Percentiles rank a stretch among this genome's conserved stretches.
Evolutionary conservation across 1,140 invertebrate genomes (phyloP).

Genomic region (Campoletis sonorensis): DNA sequence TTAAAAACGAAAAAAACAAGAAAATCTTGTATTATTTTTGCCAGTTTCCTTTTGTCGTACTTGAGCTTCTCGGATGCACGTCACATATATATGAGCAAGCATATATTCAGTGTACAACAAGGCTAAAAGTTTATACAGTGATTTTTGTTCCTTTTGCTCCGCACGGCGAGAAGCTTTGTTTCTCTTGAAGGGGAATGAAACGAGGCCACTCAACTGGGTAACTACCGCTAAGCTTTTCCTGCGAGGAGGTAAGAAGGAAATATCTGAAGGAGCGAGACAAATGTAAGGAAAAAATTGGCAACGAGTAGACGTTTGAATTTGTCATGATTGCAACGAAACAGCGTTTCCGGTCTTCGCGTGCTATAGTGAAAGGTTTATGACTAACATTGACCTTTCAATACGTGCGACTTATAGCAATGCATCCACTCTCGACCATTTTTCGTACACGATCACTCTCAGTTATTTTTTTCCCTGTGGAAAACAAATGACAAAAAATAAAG

Average conservation of each 20-base stretch:
- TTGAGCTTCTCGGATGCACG: background rate
- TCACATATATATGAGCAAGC: background rate
- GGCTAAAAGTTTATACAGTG: slow-evolving; percentile 18
- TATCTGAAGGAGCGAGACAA: background rate
- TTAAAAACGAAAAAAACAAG: background rate
- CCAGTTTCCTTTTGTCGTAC: background rate
- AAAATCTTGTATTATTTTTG: background rate
- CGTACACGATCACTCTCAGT: background rate
- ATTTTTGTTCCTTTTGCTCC: background rate
- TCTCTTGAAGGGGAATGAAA: slow-evolving; percentile 24
- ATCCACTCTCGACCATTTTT: background rate
- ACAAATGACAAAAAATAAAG: background rate
- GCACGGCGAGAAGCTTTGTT: slow-evolving; percentile 28
- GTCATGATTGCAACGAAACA: background rate
- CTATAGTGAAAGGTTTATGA: background rate
- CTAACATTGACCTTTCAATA: slow-evolving; percentile 18
- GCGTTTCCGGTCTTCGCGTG: background rate
- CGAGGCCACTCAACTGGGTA: slow-evolving; percentile 36
- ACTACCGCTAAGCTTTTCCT: slow-evolving; percentile 25
- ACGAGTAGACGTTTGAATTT: slow-evolving; percentile 22
- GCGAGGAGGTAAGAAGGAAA: background rate
- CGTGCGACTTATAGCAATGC: too few species aligned
- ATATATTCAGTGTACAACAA: background rate
- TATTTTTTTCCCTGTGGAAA: background rate
- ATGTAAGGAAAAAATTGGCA: background rate